A percentile compares a stretch with the other conserved stretches of the same genome.
These are phyloP conservation scores for Scytalopus superciliaris DNA, from an alignment of 2,113 vertebrate species.

Conservation along the genomic window DNA sequence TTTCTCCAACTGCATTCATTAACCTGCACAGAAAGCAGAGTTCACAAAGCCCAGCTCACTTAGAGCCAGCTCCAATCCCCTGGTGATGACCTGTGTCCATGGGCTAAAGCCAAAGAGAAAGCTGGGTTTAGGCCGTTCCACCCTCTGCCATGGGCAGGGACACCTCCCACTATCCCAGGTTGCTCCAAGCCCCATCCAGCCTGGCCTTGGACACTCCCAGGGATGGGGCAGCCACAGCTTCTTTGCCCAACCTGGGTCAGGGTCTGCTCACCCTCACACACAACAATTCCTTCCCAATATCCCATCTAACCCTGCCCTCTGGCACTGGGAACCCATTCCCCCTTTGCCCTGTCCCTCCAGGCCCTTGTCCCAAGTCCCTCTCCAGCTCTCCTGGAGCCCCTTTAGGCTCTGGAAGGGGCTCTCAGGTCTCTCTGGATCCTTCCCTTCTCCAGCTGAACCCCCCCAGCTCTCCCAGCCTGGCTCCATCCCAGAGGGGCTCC, in stretches of 20 bases:
- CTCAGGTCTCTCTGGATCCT: accelerated
- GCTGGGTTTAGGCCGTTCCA: not conserved
- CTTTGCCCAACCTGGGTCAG: not conserved
- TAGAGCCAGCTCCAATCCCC: not conserved
- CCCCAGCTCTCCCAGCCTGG: not conserved
- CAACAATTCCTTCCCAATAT: accelerated
- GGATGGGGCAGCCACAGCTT: not conserved
- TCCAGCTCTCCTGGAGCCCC: not conserved
- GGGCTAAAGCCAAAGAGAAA: not conserved
- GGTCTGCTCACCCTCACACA: accelerated
- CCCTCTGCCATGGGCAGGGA: not conserved
- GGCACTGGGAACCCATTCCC: not conserved
- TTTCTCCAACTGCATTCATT: not conserved
- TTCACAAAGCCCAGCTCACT: not conserved
- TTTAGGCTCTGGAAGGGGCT: accelerated
- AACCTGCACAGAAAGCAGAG: not conserved
- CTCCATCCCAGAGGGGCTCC: not conserved
- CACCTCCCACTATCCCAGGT: accelerated
- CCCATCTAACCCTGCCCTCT: not conserved
- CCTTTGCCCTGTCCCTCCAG: accelerated
- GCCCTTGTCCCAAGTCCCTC: not conserved
- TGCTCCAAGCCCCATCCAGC: accelerated
- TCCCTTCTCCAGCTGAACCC: not conserved
- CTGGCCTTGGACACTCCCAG: not conserved
- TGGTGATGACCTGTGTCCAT: not conserved